Conservation (phyloP, 2,113 vertebrate genomes). For the Xiphophorus maculatus region DNA sequence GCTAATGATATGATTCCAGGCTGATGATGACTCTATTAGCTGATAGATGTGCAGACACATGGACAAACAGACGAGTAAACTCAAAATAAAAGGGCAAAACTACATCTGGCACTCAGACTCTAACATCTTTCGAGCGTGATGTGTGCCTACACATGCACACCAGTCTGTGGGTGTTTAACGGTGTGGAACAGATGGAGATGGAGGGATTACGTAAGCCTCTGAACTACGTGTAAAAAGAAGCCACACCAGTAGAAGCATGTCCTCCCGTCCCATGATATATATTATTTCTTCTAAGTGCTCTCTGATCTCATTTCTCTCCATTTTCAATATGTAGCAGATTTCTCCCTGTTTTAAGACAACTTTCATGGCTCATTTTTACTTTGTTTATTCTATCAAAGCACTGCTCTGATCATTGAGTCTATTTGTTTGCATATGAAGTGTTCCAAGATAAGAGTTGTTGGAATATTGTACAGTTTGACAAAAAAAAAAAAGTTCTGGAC, state of each 20-base stretch:
- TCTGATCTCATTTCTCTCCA: conserved; percentile 9
- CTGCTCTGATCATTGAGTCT: conserved; percentile 5
- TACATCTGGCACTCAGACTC: conserved; percentile 59
- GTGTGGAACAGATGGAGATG: conserved; percentile 70
- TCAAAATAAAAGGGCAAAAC: conserved; percentile 21
- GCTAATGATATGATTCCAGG: conserved; percentile 9
- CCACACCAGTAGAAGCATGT: conserved; percentile 69
- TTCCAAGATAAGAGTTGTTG: neutral
- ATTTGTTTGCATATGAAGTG: conserved; percentile 3
- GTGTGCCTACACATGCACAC: conserved; percentile 15
- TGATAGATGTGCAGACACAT: conserved; percentile 13
- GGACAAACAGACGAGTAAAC: conserved; percentile 21
- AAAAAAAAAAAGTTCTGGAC: neutral
- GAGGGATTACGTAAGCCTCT: conserved; percentile 69
- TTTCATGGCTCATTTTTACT: conserved; percentile 24
- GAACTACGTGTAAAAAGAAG: conserved; percentile 62
- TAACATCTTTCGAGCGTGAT: conserved; percentile 32
- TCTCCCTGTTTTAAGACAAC: neutral
- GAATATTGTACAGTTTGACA: neutral
- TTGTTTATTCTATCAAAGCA: conserved; percentile 13
- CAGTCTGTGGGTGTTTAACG: conserved; percentile 37
- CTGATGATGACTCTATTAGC: conserved; percentile 19
- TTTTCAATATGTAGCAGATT: conserved; percentile 22
- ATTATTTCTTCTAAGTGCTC: conserved; percentile 34
- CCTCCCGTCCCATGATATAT: conserved; percentile 46